phyloP scores from a whole-genome alignment of 1,140 invertebrate species.

The Vanessa atalanta region DNA sequence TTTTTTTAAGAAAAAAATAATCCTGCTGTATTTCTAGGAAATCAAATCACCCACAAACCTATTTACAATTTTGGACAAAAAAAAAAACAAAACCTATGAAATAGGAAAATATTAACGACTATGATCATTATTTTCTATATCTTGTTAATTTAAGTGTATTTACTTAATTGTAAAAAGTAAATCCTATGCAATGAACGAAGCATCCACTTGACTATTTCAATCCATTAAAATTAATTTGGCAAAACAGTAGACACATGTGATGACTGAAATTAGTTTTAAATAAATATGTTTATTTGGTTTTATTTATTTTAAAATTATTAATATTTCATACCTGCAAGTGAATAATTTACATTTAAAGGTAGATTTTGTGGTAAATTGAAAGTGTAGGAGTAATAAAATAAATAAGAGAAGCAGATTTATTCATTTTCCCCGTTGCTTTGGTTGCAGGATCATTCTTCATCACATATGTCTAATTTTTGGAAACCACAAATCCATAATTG shows the following conservation, averaged over 20 bases:
- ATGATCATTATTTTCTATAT: constrained; percentile 15
- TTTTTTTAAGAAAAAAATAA: constrained; percentile 50
- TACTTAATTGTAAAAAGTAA: constrained; percentile 11
- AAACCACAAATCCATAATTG: background rate
- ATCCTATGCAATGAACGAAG: constrained; percentile 16
- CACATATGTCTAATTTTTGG: background rate
- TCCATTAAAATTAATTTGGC: background rate
- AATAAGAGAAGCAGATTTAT: background rate
- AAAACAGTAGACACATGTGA: constrained; percentile 5
- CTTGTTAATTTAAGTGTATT: constrained; percentile 20
- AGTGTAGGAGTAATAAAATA: background rate
- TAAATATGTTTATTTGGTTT: too few species aligned
- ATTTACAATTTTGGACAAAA: constrained; percentile 45
- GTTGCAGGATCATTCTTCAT: too few species aligned
- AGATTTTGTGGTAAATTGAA: too few species aligned
- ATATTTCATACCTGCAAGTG: too few species aligned
- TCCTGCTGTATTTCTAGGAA: constrained; percentile 37
- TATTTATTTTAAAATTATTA: too few species aligned
- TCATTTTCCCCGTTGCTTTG: too few species aligned
- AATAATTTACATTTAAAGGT: too few species aligned
- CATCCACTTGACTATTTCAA: constrained; percentile 2
- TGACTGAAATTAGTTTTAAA: background rate
- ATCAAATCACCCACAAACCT: constrained; percentile 35
- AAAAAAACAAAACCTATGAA: constrained; percentile 18
- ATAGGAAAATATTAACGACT: constrained; percentile 19